Conservation (phyloP, 2,113 vertebrate genomes). For the Drymodes brunneopygia region DNA sequence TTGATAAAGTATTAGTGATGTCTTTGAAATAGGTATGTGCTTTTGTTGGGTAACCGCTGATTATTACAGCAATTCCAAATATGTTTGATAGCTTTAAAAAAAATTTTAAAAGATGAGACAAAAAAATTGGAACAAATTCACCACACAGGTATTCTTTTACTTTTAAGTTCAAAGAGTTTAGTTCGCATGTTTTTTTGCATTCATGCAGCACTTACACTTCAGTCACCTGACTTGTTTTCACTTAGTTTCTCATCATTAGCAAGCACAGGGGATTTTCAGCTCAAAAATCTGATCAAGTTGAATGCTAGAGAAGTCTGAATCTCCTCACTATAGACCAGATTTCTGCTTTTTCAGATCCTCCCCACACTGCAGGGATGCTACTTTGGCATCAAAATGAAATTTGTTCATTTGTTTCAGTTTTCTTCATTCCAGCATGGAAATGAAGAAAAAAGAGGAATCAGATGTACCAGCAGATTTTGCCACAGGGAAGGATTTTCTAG, state of each 20-base stretch:
- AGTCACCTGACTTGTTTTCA: background rate
- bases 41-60: background rate
- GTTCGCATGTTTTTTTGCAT: rapidly evolving
- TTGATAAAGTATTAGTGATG: background rate
- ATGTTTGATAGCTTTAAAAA: background rate
- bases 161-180: background rate
- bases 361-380: background rate
- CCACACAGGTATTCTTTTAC: background rate
- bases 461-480: conserved; percentile 38
- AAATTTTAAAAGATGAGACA: background rate
- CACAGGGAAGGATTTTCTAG: conserved; percentile 1
- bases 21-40: background rate
- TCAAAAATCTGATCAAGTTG: background rate
- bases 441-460: conserved; percentile 7
- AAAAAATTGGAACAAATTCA: background rate
- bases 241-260: background rate
- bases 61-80: background rate
- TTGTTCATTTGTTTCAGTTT: conserved; percentile 42
- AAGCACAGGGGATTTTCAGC: background rate
- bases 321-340: background rate
- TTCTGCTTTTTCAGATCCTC: background rate
- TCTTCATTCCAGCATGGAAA: conserved; percentile 17
- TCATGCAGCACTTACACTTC: background rate
- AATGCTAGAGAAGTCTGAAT: background rate
- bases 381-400: conserved; percentile 11